Conservation (phyloP, 2,888 invertebrate genomes). For the Hirtodrosophila trivittata region DNA sequence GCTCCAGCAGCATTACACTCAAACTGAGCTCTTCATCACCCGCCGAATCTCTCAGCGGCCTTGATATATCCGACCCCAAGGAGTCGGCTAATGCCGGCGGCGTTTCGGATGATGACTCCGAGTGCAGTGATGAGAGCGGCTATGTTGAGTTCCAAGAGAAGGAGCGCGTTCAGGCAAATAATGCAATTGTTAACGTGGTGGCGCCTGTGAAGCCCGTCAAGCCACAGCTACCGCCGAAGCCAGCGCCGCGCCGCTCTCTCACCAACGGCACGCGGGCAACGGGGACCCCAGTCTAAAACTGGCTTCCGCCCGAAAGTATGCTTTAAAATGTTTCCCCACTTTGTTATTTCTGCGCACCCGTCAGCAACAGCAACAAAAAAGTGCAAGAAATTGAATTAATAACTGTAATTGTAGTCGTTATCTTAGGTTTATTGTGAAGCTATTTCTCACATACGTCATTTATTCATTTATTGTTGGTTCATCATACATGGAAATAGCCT, state of each 20-base stretch:
- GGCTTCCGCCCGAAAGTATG: constrained; percentile 42
- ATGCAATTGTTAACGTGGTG: constrained; percentile 13
- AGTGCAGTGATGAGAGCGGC: constrained; percentile 95
- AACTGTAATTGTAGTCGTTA: constrained; percentile 54
- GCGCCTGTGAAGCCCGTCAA: constrained; percentile 19
- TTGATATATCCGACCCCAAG: constrained; percentile 36
- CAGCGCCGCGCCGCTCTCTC: constrained; percentile 74
- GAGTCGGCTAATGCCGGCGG: constrained; percentile 23
- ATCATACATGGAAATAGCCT: constrained; percentile 61
- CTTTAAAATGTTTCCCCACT: constrained; percentile 51
- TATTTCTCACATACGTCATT: constrained; percentile 49
- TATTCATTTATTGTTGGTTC: constrained; percentile 65
- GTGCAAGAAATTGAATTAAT: constrained; percentile 62
- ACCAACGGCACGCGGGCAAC: constrained; percentile 27
- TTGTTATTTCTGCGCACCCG: constrained; percentile 71
- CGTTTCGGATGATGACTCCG: constrained; percentile 86
- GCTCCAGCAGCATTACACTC: constrained; percentile 80
- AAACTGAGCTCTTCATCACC: constrained; percentile 71
- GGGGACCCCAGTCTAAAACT: constrained; percentile 59
- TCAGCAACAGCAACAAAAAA: constrained; percentile 50
- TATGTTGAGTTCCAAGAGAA: constrained; percentile 91
- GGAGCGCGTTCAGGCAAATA: constrained; percentile 46
- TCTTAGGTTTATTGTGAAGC: constrained; percentile 42
- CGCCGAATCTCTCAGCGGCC: constrained; percentile 58
- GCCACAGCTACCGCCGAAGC: constrained; percentile 71